Base-by-base conservation (phyloP, 2,888 invertebrate species). In the Brachyptera risi region DNA sequence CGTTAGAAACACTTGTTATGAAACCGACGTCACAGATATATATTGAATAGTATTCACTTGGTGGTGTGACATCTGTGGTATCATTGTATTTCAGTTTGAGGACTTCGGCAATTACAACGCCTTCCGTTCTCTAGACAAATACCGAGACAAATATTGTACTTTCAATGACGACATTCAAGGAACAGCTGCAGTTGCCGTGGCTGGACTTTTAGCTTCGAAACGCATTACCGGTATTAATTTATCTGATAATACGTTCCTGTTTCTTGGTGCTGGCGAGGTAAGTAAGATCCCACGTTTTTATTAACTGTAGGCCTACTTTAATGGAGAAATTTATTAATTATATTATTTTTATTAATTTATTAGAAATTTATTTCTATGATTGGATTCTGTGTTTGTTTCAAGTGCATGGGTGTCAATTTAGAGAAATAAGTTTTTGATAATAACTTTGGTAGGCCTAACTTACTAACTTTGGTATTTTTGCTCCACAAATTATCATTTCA, bases 101-200 rank as follows among this genome's bases (percentile, higher is more conserved):
- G 99, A 99, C 76, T 99, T 99, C 76, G 98, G 93, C 40, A 92
- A 97, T 71, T 85, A 88, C 70, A 98, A 99, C 79, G 99, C 99
- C n/a, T 96, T 96, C 76, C 84, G 92, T 49, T 85, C 97, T 66
- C 79, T 99, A 62, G 90, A 90, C 71, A 94, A 91, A 76, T 99
- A 96, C 78, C 83, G 94, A 63, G 79, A 89, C 71, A 83, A 84
- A 67, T 98, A 95, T 75, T 98, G 98, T 76, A 96, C 96, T 21
- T 99, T 99, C 77, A 99, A 99, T 76, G 99, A 99, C 72, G 99
- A 99, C 72, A 99, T 99, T 71, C 97, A 98, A 76, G 96, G 97
- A 67, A 96, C 97, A 0, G 98, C 98, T 1, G 86, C 93, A 26
- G 98, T 98, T 0, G 96, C 94, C 7, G 92, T 97, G 1, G 96